Base-by-base conservation (phyloP, 2,888 invertebrate genomes). In the Lithophane leautieri region DNA sequence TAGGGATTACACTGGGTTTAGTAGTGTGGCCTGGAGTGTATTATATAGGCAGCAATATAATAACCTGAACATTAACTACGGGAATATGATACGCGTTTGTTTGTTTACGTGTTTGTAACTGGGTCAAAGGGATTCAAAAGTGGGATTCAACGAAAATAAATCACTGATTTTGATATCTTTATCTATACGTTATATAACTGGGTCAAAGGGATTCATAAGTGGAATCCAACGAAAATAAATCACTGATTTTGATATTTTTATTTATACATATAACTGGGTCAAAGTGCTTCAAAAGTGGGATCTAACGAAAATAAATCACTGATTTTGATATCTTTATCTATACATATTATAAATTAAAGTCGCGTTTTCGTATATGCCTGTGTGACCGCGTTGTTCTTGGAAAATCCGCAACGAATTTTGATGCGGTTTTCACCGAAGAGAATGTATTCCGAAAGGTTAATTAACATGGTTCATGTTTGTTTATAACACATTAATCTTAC, bases 11-110 rank as follows among this genome's bases (percentile, higher is more conserved):
- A 44, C 16, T 28, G 56, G n/a, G 16, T 54, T n/a, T 28, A 52
- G 52, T n/a, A 28, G 1, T 63, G 50, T 58, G 12, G 14, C 58
- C 28, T 22, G 12, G n/a, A 58, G 28, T 44, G 56, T 50, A 67
- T 28, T 73, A 47, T 25, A 14, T 44, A 66, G 70, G 16, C 44
- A 61, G 70, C 70, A 79, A 78, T 70, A 56, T 56, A 56, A 78
- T 47, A 47, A 47, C 62, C 63, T 9, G 22, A 28, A 68, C 19
- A 81, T 40, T 44, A 34, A 61, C 34, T 44, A 16, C 22, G 16
- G n/a, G 34, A 56, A 19, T 19, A 47, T 22, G 47, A 34, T 34
- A 34, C 34, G 6, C 34, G 22, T 72, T 40, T 71, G 25, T 28
- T 25, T 71, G 40, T 50, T 50, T 25, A 19, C 16, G 2, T 50